Evolutionary conservation across 2,888 invertebrate genomes (phyloP).

Genomic region (Lacanobia oleracea): DNA sequence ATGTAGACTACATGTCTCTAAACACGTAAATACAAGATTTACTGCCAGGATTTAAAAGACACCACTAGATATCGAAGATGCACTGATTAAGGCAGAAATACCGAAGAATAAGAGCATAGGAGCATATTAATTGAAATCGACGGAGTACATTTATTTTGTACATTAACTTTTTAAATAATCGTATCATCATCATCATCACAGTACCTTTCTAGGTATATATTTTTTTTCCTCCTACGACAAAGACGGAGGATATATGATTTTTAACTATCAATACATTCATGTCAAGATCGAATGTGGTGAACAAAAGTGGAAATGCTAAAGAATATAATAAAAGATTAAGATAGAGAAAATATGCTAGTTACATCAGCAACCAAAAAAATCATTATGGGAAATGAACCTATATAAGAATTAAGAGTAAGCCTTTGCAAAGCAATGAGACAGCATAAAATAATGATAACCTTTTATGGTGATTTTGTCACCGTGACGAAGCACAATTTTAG

Average conservation of each 20-base stretch:
- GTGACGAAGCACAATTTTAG: constrained; percentile 11
- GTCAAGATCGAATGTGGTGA: too few species aligned
- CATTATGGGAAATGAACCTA: not conserved
- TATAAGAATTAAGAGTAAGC: not conserved
- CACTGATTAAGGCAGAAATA: not conserved
- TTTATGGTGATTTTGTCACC: constrained; percentile 26
- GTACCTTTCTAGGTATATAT: not conserved
- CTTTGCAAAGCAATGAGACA: constrained; percentile 12
- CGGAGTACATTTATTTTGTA: not conserved
- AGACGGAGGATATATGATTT: too few species aligned
- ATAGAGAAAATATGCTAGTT: not conserved
- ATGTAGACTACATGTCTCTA: constrained; percentile 51
- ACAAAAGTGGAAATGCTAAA: too few species aligned
- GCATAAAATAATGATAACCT: constrained; percentile 22
- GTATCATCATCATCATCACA: not conserved
- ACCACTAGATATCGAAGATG: constrained; percentile 17
- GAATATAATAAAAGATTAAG: not conserved
- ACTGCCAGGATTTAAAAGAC: constrained; percentile 2
- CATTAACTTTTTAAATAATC: not conserved
- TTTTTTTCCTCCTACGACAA: too few species aligned
- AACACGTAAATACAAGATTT: constrained; percentile 47
- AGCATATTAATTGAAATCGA: too few species aligned
- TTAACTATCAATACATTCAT: too few species aligned
- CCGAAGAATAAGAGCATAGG: not conserved
- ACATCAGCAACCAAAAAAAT: not conserved